These are phyloP conservation scores for Drosophila biarmipes DNA, from an alignment of 1,140 invertebrate species.

Conservation along the genomic window DNA sequence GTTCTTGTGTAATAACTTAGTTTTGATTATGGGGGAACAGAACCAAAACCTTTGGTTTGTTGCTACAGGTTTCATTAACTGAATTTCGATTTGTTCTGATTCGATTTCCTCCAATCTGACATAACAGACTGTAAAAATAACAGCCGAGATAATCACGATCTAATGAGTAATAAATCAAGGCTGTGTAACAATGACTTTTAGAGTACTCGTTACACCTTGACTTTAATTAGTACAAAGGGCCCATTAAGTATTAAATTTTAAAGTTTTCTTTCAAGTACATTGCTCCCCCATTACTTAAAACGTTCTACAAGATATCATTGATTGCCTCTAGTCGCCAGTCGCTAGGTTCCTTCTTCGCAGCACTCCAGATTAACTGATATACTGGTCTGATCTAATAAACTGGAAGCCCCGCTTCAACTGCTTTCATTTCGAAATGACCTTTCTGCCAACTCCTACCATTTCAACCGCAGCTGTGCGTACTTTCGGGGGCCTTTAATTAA, in stretches of 20 bases:
- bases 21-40: no score
- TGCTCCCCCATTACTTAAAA: background rate
- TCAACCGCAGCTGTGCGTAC: background rate
- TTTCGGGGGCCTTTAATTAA: conserved; percentile 44
- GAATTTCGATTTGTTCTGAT: no score
- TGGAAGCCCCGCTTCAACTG: background rate
- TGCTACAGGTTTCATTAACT: no score
- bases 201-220: no score
- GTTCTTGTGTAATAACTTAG: background rate
- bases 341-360: background rate
- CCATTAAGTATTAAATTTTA: background rate
- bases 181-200: no score
- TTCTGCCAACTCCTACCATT: background rate
- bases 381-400: background rate
- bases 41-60: no score
- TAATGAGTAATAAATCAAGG: background rate
- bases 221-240: background rate
- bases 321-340: background rate
- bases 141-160: background rate
- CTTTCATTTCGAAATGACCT: background rate
- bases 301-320: background rate
- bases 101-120: background rate
- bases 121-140: background rate
- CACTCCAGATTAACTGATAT: background rate
- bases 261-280: background rate